Base-by-base conservation (phyloP, 2,113 vertebrate species). In the Cettia cetti region DNA sequence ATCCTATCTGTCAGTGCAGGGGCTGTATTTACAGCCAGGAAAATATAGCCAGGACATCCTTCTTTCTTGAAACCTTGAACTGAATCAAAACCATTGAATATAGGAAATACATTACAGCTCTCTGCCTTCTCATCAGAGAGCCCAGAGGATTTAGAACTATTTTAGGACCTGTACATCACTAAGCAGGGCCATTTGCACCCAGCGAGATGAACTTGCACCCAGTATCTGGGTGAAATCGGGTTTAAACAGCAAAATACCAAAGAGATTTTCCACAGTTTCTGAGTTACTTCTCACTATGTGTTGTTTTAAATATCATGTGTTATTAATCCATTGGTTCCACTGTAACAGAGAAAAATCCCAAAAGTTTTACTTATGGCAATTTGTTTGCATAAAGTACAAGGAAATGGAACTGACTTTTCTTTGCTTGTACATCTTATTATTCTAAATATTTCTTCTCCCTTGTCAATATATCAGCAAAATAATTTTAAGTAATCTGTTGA, bases 391-490 rank as follows among this genome's bases (percentile, higher is more conserved):
- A 23, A 26, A 78, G 6, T 66, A 47, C 14, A 7, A 89, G 13
- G 71, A 77, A 87, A 86, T 37, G 7, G n/a, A 91, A 61, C 19
- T 39, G 78, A 66, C 27, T 39, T 11, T 84, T 80, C 20, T 75
- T 92, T 82, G 19, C 24, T 63, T 63, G 68, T 37, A 72, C 37
- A 74, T 54, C 42, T 82, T 85, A 35, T 61, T 64, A n/a, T 91
- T 70, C 45, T 31, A 79, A 87, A 47, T 68, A 78, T 78, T 88
- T 87, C 33, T 61, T 86, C 24, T 69, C 6, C 23, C 17, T 64
- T 95, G 35, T 69, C 57, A 94, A 82, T 93, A 69, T 74, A 93
- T 26, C 59, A 83, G 60, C 52, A 93, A 95, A 95, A 94, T 80
- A 61, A 75, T 94, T 91, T 92, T 45, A 71, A 90, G 35, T 65